Conservation (phyloP, 1,140 invertebrate species). For the Globodera ellingtonae region DNA sequence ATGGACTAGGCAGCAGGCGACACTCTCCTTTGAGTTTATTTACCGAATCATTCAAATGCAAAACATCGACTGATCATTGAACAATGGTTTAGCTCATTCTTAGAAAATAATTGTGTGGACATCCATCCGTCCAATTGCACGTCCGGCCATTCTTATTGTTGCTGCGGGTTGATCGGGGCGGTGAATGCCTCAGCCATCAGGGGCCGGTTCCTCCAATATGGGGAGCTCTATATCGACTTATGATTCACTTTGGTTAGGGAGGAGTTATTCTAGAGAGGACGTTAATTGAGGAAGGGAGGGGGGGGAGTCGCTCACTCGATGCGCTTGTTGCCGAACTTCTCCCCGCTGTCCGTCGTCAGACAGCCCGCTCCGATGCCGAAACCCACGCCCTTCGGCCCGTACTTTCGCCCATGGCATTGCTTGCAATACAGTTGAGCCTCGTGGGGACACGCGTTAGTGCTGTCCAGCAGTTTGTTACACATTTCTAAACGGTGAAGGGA, state of each 20-base stretch:
- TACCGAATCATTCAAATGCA: background rate
- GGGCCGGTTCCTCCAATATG: constrained; percentile 58
- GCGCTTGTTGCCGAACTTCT: constrained; percentile 76
- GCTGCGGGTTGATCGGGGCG: constrained; percentile 60
- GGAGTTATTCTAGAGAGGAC: constrained; percentile 72
- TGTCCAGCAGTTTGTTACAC: constrained; percentile 88
- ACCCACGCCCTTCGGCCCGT: constrained; percentile 92
- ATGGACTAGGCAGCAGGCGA: background rate
- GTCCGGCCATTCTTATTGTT: constrained; percentile 42
- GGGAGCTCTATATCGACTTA: constrained; percentile 15
- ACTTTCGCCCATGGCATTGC: constrained; percentile 86
- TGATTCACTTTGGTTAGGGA: constrained; percentile 18
- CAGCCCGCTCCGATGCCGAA: constrained; percentile 96
- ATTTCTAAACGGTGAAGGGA: constrained; percentile 72
- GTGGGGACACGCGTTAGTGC: constrained; percentile 78
- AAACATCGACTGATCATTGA: constrained; percentile 9
- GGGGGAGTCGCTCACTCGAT: constrained; percentile 91
- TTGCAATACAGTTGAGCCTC: constrained; percentile 89
- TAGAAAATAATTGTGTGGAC: background rate
- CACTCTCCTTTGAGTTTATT: background rate
- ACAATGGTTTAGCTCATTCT: background rate
- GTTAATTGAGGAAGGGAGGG: constrained; percentile 78
- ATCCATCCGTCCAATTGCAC: background rate
- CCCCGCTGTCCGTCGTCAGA: constrained; percentile 90
- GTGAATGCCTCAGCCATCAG: constrained; percentile 63